phyloP scores from a whole-genome alignment of 2,888 invertebrate genomes.

The Polydrusus pterygomalis region DNA sequence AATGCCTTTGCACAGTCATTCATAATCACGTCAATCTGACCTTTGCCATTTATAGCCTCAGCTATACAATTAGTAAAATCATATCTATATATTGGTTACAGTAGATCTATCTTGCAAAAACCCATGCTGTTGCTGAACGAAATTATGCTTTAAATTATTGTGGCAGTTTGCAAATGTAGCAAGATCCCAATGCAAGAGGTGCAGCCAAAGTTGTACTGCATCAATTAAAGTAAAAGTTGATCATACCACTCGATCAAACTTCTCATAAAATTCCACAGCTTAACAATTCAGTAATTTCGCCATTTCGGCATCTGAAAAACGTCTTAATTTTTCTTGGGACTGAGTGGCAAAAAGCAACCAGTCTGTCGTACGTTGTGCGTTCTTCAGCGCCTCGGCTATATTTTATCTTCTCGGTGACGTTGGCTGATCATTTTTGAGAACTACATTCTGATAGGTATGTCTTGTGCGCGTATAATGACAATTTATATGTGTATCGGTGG shows the following conservation, averaged over 20 bases:
- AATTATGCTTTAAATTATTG: too few relatives aligned
- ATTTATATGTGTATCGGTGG: conserved; percentile 66
- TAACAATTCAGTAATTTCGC: conserved; percentile 7
- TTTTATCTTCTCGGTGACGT: conserved; percentile 69
- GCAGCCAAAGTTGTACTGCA: too few relatives aligned
- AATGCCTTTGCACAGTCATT: too few relatives aligned
- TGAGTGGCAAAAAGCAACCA: conserved; percentile 44
- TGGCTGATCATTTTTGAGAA: conserved; percentile 69
- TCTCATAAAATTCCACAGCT: neutral
- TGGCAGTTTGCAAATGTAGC: neutral
- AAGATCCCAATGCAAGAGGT: too few relatives aligned
- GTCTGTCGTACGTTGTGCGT: conserved; percentile 62
- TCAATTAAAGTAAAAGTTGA: too few relatives aligned
- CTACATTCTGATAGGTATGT: conserved; percentile 69
- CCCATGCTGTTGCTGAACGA: too few relatives aligned
- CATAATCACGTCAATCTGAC: too few relatives aligned
- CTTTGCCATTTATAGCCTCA: too few relatives aligned
- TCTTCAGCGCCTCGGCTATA: conserved; percentile 66
- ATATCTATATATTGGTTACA: too few relatives aligned
- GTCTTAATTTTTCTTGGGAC: conserved; percentile 40
- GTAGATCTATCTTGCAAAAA: too few relatives aligned
- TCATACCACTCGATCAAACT: neutral
- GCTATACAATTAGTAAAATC: too few relatives aligned
- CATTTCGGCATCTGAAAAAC: conserved; percentile 37
- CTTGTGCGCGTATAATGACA: conserved; percentile 68